Percentiles rank a stretch among this genome's conserved stretches.
phyloP scores from a whole-genome alignment of 2,113 vertebrate species.

The Actenoides lindsayi region DNA sequence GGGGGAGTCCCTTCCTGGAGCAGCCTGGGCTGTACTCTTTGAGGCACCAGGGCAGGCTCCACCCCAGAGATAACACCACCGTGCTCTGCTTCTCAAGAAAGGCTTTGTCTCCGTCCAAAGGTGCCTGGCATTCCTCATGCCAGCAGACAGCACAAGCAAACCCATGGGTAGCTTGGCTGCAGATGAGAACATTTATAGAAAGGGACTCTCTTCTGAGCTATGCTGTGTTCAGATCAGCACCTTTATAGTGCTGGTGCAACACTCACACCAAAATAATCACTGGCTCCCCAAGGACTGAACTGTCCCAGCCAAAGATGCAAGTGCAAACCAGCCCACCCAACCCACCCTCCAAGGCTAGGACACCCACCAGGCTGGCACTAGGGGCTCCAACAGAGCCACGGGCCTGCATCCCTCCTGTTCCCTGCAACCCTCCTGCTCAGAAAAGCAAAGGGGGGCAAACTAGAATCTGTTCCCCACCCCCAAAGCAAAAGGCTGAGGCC shows the following conservation, averaged over 20 bases:
- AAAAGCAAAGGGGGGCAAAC: background rate
- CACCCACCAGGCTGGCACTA: background rate
- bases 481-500: background rate
- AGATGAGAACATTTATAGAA: background rate
- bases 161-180: accelerated
- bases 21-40: background rate
- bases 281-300: background rate
- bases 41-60: background rate
- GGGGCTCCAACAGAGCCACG: accelerated
- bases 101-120: background rate
- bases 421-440: background rate
- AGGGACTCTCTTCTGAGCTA: background rate
- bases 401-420: background rate
- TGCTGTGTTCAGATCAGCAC: background rate
- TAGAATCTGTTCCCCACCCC: background rate
- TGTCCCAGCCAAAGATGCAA: background rate
- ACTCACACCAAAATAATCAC: accelerated
- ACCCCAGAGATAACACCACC: background rate
- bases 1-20: background rate
- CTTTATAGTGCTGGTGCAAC: background rate
- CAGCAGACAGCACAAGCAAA: accelerated
- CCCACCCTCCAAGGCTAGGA: accelerated
- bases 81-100: background rate
- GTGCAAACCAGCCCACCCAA: background rate
- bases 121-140: accelerated